These are phyloP conservation scores for Meloidogyne hapla DNA, from an alignment of 1,140 invertebrate species.

Conservation along the genomic window DNA sequence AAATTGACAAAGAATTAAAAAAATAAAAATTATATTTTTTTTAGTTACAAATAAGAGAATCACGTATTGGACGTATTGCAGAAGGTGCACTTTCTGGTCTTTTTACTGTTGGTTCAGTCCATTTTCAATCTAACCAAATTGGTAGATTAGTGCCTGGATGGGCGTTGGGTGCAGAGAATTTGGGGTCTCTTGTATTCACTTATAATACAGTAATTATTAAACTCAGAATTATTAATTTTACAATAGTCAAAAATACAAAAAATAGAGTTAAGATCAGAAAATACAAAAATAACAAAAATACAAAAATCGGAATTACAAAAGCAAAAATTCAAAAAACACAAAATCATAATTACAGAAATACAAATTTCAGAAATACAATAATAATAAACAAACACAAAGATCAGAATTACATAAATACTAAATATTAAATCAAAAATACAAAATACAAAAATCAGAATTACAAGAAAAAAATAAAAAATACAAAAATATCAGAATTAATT, in stretches of 20 bases:
- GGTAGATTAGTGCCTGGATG: constrained; percentile 41
- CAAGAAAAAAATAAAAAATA: neutral
- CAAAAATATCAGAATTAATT: no score
- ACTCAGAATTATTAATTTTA: neutral
- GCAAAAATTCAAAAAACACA: no score
- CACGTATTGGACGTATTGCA: constrained; percentile 45
- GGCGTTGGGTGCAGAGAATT: constrained; percentile 45
- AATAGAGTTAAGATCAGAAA: no score
- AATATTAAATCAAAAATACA: no score
- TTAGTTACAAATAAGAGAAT: constrained; percentile 52
- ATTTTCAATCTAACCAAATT: constrained; percentile 53
- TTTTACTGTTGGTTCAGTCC: constrained; percentile 49
- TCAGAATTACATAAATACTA: no score
- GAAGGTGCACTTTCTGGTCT: constrained; percentile 47
- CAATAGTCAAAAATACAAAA: no score
- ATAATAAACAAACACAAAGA: no score
- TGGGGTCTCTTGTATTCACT: constrained; percentile 44
- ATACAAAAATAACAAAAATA: no score
- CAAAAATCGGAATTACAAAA: neutral
- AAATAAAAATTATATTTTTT: no score
- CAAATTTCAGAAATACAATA: no score
- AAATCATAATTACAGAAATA: no score
- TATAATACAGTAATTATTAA: constrained; percentile 46
- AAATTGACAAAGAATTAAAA: neutral
- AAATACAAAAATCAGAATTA: no score